A percentile compares a stretch with the other conserved stretches of the same genome.
These are phyloP conservation scores for Trematomus bernacchii DNA, from an alignment of 2,797 vertebrate genomes.

Conservation along the genomic window DNA sequence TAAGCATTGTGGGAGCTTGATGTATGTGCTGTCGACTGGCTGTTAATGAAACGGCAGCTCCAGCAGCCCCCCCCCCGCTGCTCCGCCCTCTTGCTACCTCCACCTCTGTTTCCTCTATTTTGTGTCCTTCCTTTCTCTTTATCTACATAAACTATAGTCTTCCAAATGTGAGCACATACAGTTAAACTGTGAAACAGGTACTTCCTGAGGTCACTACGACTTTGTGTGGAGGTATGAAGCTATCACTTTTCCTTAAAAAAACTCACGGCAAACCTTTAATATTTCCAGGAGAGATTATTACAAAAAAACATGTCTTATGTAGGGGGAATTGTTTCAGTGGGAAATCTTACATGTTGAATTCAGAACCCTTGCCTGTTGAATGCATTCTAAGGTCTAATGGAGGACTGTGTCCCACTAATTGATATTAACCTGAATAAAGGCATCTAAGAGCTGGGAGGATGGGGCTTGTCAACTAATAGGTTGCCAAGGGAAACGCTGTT, in stretches of 20 bases:
- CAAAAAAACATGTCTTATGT: too few species aligned
- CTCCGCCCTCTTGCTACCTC: constrained; percentile 37
- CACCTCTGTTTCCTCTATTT: constrained; percentile 17
- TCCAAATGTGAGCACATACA: background rate
- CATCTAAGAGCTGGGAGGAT: constrained; percentile 12
- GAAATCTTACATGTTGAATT: too few species aligned
- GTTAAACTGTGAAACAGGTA: too few species aligned
- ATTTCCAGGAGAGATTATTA: background rate
- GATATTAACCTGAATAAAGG: constrained; percentile 72
- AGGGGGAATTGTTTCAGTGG: too few species aligned
- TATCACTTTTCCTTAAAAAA: too few species aligned
- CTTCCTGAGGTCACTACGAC: too few species aligned
- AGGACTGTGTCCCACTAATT: constrained; percentile 47
- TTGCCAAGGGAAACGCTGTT: constrained; percentile 66
- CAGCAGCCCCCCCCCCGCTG: constrained; percentile 32
- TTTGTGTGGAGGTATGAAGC: too few species aligned
- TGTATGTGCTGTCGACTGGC: constrained; percentile 82
- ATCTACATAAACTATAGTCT: constrained; percentile 15
- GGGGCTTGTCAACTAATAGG: constrained; percentile 58
- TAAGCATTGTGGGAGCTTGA: constrained; percentile 80
- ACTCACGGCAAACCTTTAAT: too few species aligned
- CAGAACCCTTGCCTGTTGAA: background rate
- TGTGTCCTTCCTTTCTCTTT: constrained; percentile 18
- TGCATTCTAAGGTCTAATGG: background rate
- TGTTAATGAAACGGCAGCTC: constrained; percentile 84